These are phyloP conservation scores for Ranitomeya imitator DNA, from an alignment of 2,113 vertebrate genomes.

Conservation along the genomic window DNA sequence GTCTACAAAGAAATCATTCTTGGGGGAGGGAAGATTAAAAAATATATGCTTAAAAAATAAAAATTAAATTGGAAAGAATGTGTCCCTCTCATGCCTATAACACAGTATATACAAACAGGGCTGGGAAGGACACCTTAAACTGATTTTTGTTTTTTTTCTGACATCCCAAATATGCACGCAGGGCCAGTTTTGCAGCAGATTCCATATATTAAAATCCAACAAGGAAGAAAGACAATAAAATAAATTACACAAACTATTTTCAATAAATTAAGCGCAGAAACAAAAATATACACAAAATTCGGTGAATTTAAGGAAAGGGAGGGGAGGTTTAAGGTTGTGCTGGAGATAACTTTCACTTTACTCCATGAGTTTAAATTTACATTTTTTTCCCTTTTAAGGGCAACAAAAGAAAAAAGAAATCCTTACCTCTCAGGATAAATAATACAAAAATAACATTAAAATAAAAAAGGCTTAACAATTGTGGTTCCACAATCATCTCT, in stretches of 20 bases:
- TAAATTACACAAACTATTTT: conserved; percentile 53
- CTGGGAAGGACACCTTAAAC: conserved; percentile 28
- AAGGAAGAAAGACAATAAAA: conserved; percentile 33
- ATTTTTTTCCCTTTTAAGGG: conserved; percentile 16
- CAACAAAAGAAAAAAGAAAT: conserved; percentile 33
- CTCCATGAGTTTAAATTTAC: conserved; percentile 27
- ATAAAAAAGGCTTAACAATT: not conserved
- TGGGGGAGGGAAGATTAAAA: not conserved
- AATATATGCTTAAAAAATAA: conserved; percentile 47
- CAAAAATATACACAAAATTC: conserved; percentile 47
- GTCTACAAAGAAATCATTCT: conserved; percentile 37
- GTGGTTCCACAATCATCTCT: not conserved
- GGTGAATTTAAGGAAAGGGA: not conserved
- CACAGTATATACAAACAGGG: conserved; percentile 56
- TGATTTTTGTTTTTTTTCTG: not conserved
- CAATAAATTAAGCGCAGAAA: conserved; percentile 55
- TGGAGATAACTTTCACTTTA: conserved; percentile 20
- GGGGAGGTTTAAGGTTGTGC: conserved; percentile 52
- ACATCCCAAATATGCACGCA: conserved; percentile 2
- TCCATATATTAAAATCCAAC: conserved; percentile 45
- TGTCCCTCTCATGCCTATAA: conserved; percentile 53
- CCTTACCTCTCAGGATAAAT: not conserved
- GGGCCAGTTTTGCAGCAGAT: not conserved
- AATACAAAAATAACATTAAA: conserved; percentile 29
- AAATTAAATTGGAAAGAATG: conserved; percentile 3